Percentiles rank a stretch among this genome's conserved stretches.
Evolutionary conservation across 2,113 vertebrate species (phyloP).

Genomic region (Peromyscus californicus): DNA sequence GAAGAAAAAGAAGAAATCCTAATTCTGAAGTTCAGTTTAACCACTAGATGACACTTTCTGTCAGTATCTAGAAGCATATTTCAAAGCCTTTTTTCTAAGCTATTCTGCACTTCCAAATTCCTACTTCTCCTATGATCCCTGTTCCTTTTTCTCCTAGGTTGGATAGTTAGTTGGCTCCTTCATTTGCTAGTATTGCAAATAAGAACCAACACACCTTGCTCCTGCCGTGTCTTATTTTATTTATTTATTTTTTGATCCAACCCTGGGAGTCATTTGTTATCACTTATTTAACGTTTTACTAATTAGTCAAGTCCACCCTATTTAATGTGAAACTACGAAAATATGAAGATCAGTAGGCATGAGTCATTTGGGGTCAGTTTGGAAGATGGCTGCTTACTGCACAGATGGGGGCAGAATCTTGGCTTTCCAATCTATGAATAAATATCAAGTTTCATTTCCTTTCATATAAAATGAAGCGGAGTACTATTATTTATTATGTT

Average conservation of each 20-base stretch:
- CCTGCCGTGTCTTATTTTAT: neutral
- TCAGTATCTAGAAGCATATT: constrained; percentile 38
- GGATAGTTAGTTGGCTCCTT: neutral
- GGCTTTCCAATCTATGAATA: neutral
- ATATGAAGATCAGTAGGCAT: neutral
- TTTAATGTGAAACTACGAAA: neutral
- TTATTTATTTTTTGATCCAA: neutral
- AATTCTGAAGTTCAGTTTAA: constrained; percentile 52
- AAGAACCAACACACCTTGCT: neutral
- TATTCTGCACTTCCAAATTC: constrained; percentile 24
- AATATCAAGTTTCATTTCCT: neutral
- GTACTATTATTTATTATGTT: neutral
- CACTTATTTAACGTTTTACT: neutral
- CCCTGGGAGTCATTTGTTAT: neutral
- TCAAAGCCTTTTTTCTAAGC: neutral
- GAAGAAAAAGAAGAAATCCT: neutral
- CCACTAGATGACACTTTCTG: constrained; percentile 60
- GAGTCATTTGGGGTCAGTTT: too few relatives aligned
- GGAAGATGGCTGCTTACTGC: neutral
- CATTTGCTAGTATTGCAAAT: neutral
- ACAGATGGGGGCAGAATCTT: neutral
- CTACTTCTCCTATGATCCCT: neutral
- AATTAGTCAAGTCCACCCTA: neutral
- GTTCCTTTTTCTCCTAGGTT: neutral
- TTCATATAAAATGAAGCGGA: neutral